Conservation (phyloP, 2,797 vertebrate species). For the Lutjanus argentimaculatus region DNA sequence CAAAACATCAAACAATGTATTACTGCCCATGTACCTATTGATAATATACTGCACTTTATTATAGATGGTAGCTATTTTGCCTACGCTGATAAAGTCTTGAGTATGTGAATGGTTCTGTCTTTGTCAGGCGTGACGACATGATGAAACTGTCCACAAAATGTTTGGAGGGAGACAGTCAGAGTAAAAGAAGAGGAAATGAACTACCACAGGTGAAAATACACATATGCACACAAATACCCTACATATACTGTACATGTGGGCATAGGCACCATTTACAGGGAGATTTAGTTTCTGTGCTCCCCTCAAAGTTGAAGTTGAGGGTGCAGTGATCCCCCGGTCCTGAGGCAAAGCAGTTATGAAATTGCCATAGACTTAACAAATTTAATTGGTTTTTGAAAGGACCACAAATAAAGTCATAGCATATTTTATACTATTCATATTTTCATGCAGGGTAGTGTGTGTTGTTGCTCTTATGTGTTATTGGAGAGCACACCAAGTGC, state of each 20-base stretch:
- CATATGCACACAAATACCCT: not conserved
- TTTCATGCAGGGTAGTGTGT: no score
- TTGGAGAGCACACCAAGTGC: no score
- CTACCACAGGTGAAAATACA: constrained; percentile 61
- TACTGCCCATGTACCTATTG: not conserved
- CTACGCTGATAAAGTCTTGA: not conserved
- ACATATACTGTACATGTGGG: not conserved
- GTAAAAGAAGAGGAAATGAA: constrained; percentile 50
- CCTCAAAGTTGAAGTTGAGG: no score
- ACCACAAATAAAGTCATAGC: no score
- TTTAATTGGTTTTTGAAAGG: no score
- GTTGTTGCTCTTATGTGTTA: no score
- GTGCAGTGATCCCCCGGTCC: no score
- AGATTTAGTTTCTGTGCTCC: no score
- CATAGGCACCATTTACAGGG: no score
- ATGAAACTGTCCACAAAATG: constrained; percentile 17
- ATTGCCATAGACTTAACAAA: no score
- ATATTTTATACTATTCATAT: no score
- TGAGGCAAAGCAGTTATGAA: no score
- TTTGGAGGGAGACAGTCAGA: constrained; percentile 28
- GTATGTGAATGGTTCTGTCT: constrained; percentile 41
- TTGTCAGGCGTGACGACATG: constrained; percentile 61
- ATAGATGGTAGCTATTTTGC: not conserved
- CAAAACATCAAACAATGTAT: not conserved
- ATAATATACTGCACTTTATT: not conserved